These are phyloP conservation scores for Trididemnum nubilum DNA, from an alignment of 23 tunicate species.

Conservation along the genomic window DNA sequence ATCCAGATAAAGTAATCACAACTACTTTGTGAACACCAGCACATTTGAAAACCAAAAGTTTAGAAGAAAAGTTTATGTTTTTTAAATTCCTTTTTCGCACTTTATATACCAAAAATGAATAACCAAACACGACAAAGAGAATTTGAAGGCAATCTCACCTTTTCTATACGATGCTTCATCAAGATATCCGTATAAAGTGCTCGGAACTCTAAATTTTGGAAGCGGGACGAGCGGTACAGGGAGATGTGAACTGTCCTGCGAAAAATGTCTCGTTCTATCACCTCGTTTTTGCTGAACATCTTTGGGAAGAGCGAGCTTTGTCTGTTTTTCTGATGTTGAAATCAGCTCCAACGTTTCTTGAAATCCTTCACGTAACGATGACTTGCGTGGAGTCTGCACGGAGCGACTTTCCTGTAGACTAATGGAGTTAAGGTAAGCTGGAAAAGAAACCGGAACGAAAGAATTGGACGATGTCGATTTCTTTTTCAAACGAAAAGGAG, in stretches of 20 bases:
- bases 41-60: too few relatives aligned
- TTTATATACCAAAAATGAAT: too few relatives aligned
- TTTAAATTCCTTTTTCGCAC: too few relatives aligned
- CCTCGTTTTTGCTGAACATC: background rate
- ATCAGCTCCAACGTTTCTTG: constrained; percentile 41
- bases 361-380: constrained; percentile 45
- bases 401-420: background rate
- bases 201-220: constrained; percentile 20
- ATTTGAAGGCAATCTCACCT: constrained; percentile 1
- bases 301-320: constrained; percentile 40
- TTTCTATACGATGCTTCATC: constrained; percentile 3
- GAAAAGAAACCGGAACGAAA: background rate
- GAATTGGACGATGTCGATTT: background rate
- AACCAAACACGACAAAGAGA: too few relatives aligned
- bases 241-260: constrained; percentile 5
- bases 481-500: background rate
- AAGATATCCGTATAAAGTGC: constrained; percentile 35
- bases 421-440: constrained; percentile 1
- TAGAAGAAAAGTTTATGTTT: too few relatives aligned
- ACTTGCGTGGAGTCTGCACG: background rate
- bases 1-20: background rate
- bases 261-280: background rate
- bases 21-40: too few relatives aligned
- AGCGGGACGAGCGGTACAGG: constrained; percentile 49
- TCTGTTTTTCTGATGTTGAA: constrained; percentile 12